Base-by-base conservation (phyloP, 2,113 vertebrate species). In the Bubo blakistoni region DNA sequence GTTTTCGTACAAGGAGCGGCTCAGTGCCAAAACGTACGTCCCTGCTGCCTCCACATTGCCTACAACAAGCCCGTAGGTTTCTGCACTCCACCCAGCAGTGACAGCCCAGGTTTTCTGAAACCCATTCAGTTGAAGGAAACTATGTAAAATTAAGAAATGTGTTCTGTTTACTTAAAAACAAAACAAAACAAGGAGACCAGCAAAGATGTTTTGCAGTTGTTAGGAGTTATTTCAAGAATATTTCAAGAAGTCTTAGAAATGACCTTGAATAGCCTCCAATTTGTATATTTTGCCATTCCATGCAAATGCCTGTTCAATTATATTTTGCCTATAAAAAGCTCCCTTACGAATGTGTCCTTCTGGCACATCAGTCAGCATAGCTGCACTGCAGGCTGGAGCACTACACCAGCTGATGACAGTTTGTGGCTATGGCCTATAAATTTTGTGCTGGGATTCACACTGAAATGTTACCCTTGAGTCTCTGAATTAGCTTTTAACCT, bases 161-260 rank as follows among this genome's bases (percentile, higher is more conserved):
- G 20, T 93, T 81, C 49, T 96, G 78, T 93, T 95, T 90, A 85
- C 83, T 92, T 82, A 30, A 93, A 92, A 94, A 8, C 70, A 86
- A 79, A 94, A 2, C 81, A 90, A 93, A 95, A 76, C 93, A 85
- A 80, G 86, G 81, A 92, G 95, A 88, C 62, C 58, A 84, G 66
- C 26, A 94, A 84, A 84, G 57, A 63, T 94, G 74, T 93, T 95
- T 91, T 96, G 71, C 94, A 93, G 89, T 97, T 95, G 78, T 94
- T 96, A 88, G 38, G 66, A 95, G 57, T 89, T 90, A 79, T 71
- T 86, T 91, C 78, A 89, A 87, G 80, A 97, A 44, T 86, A 93
- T 96, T 91, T 88, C 59, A 90, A 88, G 36, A 88, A 44, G 88
- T 70, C 34, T 95, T 85, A 87, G 66, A 80, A 93, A 87, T 80